phyloP scores from a whole-genome alignment of 1,140 invertebrate genomes.

The Semibalanus balanoides region DNA sequence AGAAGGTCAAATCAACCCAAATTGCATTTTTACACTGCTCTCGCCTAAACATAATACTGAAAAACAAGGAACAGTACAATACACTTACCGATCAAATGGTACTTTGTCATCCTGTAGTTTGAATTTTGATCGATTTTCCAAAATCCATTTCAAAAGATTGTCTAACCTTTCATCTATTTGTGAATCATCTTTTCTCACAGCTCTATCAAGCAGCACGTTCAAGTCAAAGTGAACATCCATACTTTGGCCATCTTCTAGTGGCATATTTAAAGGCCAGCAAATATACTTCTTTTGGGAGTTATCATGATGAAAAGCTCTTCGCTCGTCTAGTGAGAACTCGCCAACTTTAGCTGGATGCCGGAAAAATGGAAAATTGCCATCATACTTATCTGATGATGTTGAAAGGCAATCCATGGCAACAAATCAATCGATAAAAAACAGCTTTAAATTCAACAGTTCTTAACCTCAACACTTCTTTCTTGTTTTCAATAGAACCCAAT shows the following conservation, averaged over 20 bases:
- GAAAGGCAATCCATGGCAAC: not conserved
- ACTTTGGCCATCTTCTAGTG: not conserved
- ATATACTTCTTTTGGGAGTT: conserved; percentile 11
- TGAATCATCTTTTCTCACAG: not conserved
- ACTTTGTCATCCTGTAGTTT: not conserved
- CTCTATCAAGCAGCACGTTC: not conserved
- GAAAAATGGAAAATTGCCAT: conserved; percentile 2
- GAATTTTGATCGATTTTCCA: conserved; percentile 1
- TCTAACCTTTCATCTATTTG: not conserved
- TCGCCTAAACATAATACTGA: no score
- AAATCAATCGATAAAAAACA: no score
- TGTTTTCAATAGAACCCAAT: no score
- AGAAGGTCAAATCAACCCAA: no score
- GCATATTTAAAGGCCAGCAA: not conserved
- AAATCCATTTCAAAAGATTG: not conserved
- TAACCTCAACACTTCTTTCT: no score
- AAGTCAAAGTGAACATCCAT: not conserved
- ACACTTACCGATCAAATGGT: not conserved
- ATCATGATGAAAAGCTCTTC: conserved; percentile 11
- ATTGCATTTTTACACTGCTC: no score
- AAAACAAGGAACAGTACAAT: not conserved
- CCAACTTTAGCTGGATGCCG: conserved; percentile 13
- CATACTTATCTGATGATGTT: not conserved
- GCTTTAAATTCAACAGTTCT: no score
- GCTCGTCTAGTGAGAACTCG: conserved; percentile 13